phyloP scores from a whole-genome alignment of 2,113 vertebrate species.

The Rousettus leschenaultii region DNA sequence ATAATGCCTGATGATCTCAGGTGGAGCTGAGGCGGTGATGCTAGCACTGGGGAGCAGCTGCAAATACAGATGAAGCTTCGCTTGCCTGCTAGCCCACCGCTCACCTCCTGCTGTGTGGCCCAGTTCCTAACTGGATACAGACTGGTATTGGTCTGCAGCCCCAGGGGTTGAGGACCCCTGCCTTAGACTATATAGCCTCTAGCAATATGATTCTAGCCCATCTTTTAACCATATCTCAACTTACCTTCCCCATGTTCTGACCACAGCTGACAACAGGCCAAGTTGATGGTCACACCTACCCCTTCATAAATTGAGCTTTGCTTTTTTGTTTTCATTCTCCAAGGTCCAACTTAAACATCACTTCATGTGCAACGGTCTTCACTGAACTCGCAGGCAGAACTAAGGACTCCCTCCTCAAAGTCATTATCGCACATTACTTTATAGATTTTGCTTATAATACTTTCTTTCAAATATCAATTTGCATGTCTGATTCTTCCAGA shows the following conservation, averaged over 20 bases:
- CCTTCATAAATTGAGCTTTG: neutral
- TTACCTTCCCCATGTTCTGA: neutral
- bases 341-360: neutral
- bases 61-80: too few relatives aligned
- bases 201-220: fast-evolving
- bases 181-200: too few relatives aligned
- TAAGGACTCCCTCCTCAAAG: neutral
- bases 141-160: too few relatives aligned
- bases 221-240: neutral
- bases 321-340: neutral
- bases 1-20: too few relatives aligned
- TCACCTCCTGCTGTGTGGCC: too few relatives aligned
- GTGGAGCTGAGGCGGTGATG: too few relatives aligned
- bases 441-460: neutral
- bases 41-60: too few relatives aligned
- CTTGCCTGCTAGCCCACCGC: too few relatives aligned
- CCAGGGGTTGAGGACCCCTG: too few relatives aligned
- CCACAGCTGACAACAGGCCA: neutral
- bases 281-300: fast-evolving
- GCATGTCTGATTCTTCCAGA: neutral
- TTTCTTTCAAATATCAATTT: neutral
- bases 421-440: neutral
- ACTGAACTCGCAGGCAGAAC: neutral
- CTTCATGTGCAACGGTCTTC: neutral
- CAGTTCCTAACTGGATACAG: too few relatives aligned